A percentile compares a stretch with the other conserved stretches of the same genome.
These are phyloP conservation scores for Acipenser ruthenus DNA, from an alignment of 2,797 vertebrate species.

Conservation along the genomic window DNA sequence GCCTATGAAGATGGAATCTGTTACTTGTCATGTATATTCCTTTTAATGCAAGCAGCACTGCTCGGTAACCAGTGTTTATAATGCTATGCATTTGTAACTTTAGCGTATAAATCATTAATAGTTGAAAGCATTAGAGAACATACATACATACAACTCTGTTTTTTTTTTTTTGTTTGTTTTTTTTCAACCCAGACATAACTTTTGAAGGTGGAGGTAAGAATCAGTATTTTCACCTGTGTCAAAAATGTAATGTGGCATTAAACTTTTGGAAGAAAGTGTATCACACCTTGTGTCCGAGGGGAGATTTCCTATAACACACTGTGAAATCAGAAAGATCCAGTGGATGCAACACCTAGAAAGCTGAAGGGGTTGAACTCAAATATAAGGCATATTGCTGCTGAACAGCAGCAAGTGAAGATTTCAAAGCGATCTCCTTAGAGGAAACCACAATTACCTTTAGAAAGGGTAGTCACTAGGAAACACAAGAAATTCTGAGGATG, in stretches of 20 bases:
- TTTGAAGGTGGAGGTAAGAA: background rate
- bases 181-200: background rate
- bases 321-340: conserved; percentile 28
- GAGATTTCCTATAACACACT: conserved; percentile 31
- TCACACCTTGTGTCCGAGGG: conserved; percentile 39
- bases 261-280: conserved; percentile 33
- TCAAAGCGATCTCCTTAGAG: conserved; percentile 33
- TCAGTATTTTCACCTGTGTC: conserved; percentile 4
- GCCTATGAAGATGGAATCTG: too few species aligned
- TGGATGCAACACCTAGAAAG: conserved; percentile 42
- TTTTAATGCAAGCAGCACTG: too few species aligned
- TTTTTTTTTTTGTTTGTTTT: too few species aligned
- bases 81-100: too few species aligned
- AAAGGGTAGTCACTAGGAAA: conserved; percentile 13
- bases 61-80: too few species aligned
- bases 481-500: background rate
- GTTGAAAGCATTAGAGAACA: background rate
- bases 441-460: conserved; percentile 30
- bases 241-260: conserved; percentile 23
- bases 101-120: too few species aligned
- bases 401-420: conserved; percentile 39
- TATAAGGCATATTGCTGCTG: conserved; percentile 37
- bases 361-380: conserved; percentile 41
- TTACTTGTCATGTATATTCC: too few species aligned
- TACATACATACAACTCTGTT: conserved; percentile 1